phyloP scores from a whole-genome alignment of 2,888 invertebrate genomes.

The Drosophila siamana region DNA sequence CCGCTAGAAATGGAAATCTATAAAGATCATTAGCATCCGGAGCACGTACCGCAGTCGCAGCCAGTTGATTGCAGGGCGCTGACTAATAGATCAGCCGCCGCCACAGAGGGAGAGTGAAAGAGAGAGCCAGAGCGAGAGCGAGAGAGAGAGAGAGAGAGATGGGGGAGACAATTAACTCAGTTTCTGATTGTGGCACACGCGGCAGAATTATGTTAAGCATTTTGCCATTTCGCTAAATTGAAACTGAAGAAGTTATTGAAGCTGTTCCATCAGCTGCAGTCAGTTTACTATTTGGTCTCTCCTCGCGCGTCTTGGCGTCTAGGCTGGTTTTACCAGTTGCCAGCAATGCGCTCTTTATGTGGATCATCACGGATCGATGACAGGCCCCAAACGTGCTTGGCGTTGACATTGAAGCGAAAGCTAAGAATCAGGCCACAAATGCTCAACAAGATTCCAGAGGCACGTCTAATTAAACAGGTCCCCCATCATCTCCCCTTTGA shows the following conservation, averaged over 20 bases:
- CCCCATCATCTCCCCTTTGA: too few species aligned
- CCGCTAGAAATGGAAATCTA: constrained; percentile 63
- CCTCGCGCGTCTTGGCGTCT: constrained; percentile 16
- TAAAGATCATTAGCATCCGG: constrained; percentile 50
- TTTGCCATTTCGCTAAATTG: constrained; percentile 70
- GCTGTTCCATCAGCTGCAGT: background rate
- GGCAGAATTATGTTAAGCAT: constrained; percentile 73
- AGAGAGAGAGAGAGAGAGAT: background rate
- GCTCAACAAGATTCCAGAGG: constrained; percentile 43
- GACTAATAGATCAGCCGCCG: constrained; percentile 8
- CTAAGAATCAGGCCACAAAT: constrained; percentile 68
- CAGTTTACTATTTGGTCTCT: too few species aligned
- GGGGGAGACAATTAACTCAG: constrained; percentile 40
- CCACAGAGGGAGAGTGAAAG: background rate
- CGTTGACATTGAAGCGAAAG: constrained; percentile 79
- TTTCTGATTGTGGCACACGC: constrained; percentile 21
- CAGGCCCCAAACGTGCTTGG: constrained; percentile 54
- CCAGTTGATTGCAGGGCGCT: constrained; percentile 35
- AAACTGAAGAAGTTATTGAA: constrained; percentile 18
- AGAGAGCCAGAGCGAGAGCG: background rate
- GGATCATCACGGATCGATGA: constrained; percentile 68
- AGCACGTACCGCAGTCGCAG: constrained; percentile 41
- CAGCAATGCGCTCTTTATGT: constrained; percentile 32
- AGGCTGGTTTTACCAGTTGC: constrained; percentile 67
- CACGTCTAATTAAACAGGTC: constrained; percentile 40